These are phyloP conservation scores for Chitala chitala DNA, from an alignment of 2,113 vertebrate genomes.

Conservation along the genomic window DNA sequence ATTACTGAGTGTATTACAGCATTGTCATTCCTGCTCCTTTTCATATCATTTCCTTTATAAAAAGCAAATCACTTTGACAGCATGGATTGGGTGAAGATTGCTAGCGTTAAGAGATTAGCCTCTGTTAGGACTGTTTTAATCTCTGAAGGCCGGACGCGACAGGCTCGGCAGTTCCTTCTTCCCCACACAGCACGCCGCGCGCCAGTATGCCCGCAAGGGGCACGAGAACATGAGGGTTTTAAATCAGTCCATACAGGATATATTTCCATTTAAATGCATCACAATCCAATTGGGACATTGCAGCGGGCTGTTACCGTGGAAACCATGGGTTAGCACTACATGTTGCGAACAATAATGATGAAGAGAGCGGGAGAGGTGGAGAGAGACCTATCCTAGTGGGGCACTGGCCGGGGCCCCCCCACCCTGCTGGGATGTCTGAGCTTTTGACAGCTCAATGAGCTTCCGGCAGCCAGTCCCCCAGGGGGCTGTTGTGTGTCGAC, in stretches of 20 bases:
- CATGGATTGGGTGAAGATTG: constrained; percentile 47
- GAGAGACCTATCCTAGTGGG: constrained; percentile 10
- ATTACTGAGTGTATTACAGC: not conserved
- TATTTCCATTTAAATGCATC: constrained; percentile 42
- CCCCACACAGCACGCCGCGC: constrained; percentile 55
- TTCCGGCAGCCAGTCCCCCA: constrained; percentile 23
- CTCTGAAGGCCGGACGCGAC: constrained; percentile 57
- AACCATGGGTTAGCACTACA: constrained; percentile 26
- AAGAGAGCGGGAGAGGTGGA: not conserved
- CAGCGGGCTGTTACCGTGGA: constrained; percentile 38
- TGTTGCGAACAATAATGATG: constrained; percentile 12
- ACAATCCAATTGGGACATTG: constrained; percentile 17
- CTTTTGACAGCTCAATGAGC: constrained; percentile 42
- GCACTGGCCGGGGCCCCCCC: not conserved
- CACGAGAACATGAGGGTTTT: constrained; percentile 42
- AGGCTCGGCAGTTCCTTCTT: constrained; percentile 61
- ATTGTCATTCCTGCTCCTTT: not conserved
- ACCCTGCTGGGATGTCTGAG: constrained; percentile 30
- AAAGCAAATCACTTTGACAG: constrained; percentile 32
- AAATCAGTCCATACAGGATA: constrained; percentile 24
- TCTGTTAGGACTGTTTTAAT: constrained; percentile 59
- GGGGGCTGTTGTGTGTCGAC: constrained; percentile 26
- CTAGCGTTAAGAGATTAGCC: constrained; percentile 66
- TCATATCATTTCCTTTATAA: not conserved
- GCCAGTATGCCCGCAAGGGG: constrained; percentile 51